A percentile compares a stretch with the other conserved stretches of the same genome.
These are phyloP conservation scores for Lepidocolaptes lacrymiger DNA, from an alignment of 2,797 vertebrate genomes.

Conservation along the genomic window DNA sequence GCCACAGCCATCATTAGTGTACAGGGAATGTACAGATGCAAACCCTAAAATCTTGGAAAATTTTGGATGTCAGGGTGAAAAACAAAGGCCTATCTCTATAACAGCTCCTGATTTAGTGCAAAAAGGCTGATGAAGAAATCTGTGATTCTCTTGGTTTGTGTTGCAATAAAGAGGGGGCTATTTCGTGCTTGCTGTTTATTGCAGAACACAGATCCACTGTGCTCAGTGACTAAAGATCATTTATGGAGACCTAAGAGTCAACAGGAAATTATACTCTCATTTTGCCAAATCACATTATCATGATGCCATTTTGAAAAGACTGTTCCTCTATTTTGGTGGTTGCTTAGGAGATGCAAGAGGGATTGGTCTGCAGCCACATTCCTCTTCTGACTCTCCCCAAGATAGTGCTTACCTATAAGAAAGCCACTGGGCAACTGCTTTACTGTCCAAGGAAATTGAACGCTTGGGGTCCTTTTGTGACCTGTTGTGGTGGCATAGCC, in stretches of 20 bases:
- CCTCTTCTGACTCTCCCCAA: neutral
- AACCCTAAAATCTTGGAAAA: neutral
- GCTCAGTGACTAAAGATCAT: slow-evolving; percentile 45
- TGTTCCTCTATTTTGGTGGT: slow-evolving; percentile 37
- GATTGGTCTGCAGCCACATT: neutral
- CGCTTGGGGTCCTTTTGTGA: neutral
- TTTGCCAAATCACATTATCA: slow-evolving; percentile 53
- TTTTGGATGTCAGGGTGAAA: neutral
- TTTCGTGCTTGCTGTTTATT: slow-evolving; percentile 47
- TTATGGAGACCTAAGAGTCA: slow-evolving; percentile 37
- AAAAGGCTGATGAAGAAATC: neutral
- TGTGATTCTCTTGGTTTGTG: neutral
- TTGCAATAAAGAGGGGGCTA: neutral
- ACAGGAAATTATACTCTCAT: slow-evolving; percentile 49
- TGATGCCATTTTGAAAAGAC: slow-evolving; percentile 31
- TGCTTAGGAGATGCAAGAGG: slow-evolving; percentile 44
- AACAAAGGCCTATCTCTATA: neutral
- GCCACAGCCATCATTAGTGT: neutral
- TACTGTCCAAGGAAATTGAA: neutral
- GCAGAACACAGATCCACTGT: slow-evolving; percentile 59
- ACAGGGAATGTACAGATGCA: neutral
- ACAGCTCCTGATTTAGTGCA: neutral
- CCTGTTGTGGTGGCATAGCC: neutral
- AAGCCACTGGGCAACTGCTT: neutral
- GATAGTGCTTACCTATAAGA: neutral